Evolutionary conservation across 2,888 invertebrate genomes (phyloP).

Genomic region (Dendrolimus houi): DNA sequence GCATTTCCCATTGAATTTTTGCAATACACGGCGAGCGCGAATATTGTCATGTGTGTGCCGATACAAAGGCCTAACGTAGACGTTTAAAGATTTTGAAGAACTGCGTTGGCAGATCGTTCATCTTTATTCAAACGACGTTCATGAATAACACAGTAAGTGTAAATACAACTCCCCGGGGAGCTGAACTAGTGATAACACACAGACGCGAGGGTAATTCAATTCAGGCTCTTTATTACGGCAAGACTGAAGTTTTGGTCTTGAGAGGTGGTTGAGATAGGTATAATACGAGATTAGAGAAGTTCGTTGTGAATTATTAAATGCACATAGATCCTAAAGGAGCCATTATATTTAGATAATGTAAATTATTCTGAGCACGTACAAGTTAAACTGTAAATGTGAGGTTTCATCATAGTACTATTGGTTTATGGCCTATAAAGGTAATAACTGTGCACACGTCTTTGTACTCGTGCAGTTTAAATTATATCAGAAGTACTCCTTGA

Average conservation of each 20-base stretch:
- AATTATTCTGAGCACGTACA: slow-evolving; percentile 23
- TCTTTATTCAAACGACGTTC: slow-evolving; percentile 64
- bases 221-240: slow-evolving; percentile 55
- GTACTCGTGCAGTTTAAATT: too few relatives aligned
- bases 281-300: slow-evolving; percentile 47
- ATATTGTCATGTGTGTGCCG: slow-evolving; percentile 6
- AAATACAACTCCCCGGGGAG: slow-evolving; percentile 51
- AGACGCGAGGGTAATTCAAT: slow-evolving; percentile 43
- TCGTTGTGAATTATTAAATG: slow-evolving; percentile 38
- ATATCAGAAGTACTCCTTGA: too few relatives aligned
- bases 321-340: slow-evolving; percentile 22
- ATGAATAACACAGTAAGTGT: slow-evolving; percentile 64
- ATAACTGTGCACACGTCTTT: too few relatives aligned
- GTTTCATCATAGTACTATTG: slow-evolving; percentile 22
- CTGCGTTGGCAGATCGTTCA: slow-evolving; percentile 39
- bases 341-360: slow-evolving; percentile 14
- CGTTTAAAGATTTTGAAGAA: slow-evolving; percentile 32
- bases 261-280: slow-evolving; percentile 42
- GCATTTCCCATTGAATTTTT: neutral
- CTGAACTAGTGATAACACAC: slow-evolving; percentile 51
- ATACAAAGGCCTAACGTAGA: slow-evolving; percentile 16
- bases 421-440: slow-evolving; percentile 1
- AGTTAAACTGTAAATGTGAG: slow-evolving; percentile 25
- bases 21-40: neutral
- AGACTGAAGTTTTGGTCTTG: slow-evolving; percentile 38